Evolutionary conservation across 1,140 invertebrate species (phyloP).

Genomic region (Belonocnema kinseyi): DNA sequence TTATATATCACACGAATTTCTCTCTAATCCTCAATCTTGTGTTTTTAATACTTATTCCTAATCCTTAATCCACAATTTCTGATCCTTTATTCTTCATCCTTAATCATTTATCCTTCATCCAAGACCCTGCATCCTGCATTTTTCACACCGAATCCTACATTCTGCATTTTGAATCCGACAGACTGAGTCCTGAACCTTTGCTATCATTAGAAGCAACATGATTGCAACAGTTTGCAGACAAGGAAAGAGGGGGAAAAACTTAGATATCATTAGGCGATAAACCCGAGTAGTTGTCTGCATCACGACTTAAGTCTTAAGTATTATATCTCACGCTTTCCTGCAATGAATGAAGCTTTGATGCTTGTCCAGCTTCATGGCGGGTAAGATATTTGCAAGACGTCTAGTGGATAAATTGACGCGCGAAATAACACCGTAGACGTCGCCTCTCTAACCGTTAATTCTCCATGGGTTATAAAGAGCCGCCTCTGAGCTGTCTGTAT

Average conservation of each 20-base stretch:
- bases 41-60: too few species aligned
- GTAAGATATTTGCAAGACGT: constrained; percentile 54
- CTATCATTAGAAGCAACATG: too few species aligned
- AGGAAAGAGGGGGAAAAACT: too few species aligned
- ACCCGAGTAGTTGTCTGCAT: constrained; percentile 47
- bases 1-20: background rate
- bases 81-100: too few species aligned
- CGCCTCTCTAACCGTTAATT: constrained; percentile 46
- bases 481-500: constrained; percentile 50
- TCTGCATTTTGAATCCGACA: too few species aligned
- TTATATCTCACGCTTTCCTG: constrained; percentile 37
- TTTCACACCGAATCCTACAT: too few species aligned
- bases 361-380: constrained; percentile 40
- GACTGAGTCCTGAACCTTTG: too few species aligned
- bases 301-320: constrained; percentile 49
- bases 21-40: constrained; percentile 8
- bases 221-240: too few species aligned
- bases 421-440: constrained; percentile 51
- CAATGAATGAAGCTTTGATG: constrained; percentile 34
- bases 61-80: too few species aligned
- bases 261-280: constrained; percentile 41
- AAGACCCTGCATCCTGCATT: too few species aligned
- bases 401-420: constrained; percentile 56
- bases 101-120: too few species aligned
- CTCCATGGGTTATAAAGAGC: constrained; percentile 52